Evolutionary conservation across 2,113 vertebrate species (phyloP).

Genomic region (Porphyrio hochstetteri): DNA sequence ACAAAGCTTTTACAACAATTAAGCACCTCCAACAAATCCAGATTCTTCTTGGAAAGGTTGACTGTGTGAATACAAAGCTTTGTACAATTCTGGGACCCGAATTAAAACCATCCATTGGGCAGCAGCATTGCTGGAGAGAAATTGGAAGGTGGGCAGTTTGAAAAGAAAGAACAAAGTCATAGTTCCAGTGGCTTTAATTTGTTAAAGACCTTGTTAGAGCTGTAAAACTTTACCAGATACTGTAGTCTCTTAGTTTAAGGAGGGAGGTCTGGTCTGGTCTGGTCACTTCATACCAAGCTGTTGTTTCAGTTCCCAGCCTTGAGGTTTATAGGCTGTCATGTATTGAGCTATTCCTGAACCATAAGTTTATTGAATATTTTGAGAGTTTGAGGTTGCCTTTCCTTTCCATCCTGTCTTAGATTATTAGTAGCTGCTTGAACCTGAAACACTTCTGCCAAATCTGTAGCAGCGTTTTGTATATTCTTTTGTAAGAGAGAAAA

Average conservation of each 20-base stretch:
- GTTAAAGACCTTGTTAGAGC: constrained; percentile 20
- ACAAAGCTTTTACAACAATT: neutral
- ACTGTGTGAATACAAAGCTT: neutral
- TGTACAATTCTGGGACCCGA: neutral
- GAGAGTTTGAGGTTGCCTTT: neutral
- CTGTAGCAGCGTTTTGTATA: neutral
- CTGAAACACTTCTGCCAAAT: neutral
- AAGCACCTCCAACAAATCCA: neutral
- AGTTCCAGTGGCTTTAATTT: constrained; percentile 47
- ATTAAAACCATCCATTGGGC: constrained; percentile 28
- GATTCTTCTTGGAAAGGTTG: neutral
- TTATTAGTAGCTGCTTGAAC: neutral
- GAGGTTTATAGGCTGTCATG: constrained; percentile 27
- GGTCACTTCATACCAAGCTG: neutral
- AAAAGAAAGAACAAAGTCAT: constrained; percentile 41
- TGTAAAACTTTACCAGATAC: constrained; percentile 42
- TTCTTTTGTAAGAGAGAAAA: neutral
- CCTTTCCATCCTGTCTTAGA: neutral
- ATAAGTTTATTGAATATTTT: constrained; percentile 22
- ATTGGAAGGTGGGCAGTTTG: neutral
- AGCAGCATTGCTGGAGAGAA: neutral
- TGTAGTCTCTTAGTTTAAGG: neutral
- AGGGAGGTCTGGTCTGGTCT: constrained; percentile 56
- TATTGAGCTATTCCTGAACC: neutral
- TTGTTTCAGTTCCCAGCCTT: constrained; percentile 2